Evolutionary conservation across 2,888 invertebrate genomes (phyloP), one percentile per base, ranked within the genome.

Genomic region (Drosophila neotestacea): DNA sequence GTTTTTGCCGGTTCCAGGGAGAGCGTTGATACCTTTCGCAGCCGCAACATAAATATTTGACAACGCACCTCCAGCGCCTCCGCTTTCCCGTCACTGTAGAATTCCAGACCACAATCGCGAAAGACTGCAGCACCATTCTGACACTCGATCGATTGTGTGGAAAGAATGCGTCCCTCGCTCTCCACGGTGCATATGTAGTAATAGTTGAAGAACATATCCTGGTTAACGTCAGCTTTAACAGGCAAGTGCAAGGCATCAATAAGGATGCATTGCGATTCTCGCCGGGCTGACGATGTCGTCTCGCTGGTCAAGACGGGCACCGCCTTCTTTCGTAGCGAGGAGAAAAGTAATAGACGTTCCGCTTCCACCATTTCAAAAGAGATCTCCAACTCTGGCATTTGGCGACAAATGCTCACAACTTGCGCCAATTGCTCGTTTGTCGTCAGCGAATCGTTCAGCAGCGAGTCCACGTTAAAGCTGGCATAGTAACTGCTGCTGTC

Each of bases 281-380:
- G 59, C 2, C 70, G 28, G 0, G 56, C 48, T 4, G 70, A 50
- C 55, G 63, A 38, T 4, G 44, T 13, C 0, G 44, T 38, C 13
- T 65, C 79, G 6, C 22, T 63, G 2, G 9, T 5, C 0, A 9
- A 4, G 0, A 36, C 16, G 0, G 46, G 38, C 0, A 36, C 6
- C 4, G 65, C 22, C 36, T 71, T 67, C 5, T 39, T 51, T 1
- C 73, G 76, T 16, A 93, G 62, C 3, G 89, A 77, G 5, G 93
- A 93, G 65, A 93, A 86, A 2, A 94, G 79, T 7, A 94, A 73
- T 22, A 93, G 87, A 2, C 93, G 91, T 76, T 94, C 94, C 0
- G 93, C 94, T 73, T 94, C 94, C 0, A 94, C 92, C 87, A 93
- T 93, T 82, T 94, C 94, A 0, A 90, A 75, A n/a, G 94, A 93